Evolutionary conservation across 2,888 invertebrate species (phyloP), one percentile per base, ranked within the genome.

Genomic region (Pristionchus maxplancki): DNA sequence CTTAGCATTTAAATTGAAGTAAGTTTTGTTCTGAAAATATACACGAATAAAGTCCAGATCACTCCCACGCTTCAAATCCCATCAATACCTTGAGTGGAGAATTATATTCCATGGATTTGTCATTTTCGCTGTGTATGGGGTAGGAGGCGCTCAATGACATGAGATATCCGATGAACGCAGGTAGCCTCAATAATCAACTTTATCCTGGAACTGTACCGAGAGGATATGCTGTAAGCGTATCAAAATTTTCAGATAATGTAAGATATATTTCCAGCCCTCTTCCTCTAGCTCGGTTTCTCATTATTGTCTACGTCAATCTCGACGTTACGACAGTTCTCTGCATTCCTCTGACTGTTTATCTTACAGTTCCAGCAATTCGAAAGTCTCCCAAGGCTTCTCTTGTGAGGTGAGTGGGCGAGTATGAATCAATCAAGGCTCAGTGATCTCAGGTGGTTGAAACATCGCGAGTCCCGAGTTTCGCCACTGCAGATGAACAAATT

Each of bases 361-460:
- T 64, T 11, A 15, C 31, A 13, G 64, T 64, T 13, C 31, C 64
- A 34, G 0, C 15, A 4, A 64, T 64, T 64, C 64, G 64, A 28
- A 31, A 34, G 0, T 8, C 34, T 64, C 28, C 9, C 8, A 28
- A 28, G 1, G 28, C 9, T 64, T 28, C 64, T 8, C 5, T 64
- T 31, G 17, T 28, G 17, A 64, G 28, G 64, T 64, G 28, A 64
- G 64, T 64, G 28, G n/a, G 64, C 28, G 28, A 64, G 64, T 28
- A 28, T 8, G n/a, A 31, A 13, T 0, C 6, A 31, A 34, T 11
- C 4, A 2, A 3, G 1, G 1, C 2, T 4, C 2, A 0, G 31
- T 64, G 64, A 31, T 64, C 28, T 64, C 64, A 64, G 64, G 17
- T 64, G 64, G 31, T 15, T 64, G 64, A 64, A 64, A 64, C 64